Conservation (phyloP, 2,797 vertebrate genomes). For the Mionectes olivaceus region DNA sequence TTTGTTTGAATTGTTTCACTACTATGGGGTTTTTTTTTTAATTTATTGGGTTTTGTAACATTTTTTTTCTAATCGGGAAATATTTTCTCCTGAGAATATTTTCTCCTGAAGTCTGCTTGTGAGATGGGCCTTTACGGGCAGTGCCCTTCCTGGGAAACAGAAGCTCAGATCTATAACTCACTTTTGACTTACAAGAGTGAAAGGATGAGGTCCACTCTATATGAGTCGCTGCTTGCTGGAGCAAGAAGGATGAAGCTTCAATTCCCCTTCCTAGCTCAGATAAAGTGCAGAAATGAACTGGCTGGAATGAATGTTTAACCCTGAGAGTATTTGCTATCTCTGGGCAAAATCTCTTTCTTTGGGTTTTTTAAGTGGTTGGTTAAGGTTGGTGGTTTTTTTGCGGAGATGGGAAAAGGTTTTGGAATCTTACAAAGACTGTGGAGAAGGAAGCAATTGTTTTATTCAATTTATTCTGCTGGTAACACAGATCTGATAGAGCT, state of each 20-base stretch:
- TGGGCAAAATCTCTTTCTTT: conserved; percentile 7
- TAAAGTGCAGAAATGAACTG: background rate
- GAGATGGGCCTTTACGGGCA: background rate
- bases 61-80: background rate
- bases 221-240: background rate
- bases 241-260: background rate
- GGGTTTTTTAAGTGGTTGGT: background rate
- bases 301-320: conserved; percentile 6
- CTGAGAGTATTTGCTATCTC: background rate
- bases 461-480: background rate
- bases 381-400: background rate
- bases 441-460: background rate
- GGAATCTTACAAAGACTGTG: background rate
- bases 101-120: background rate
- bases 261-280: background rate
- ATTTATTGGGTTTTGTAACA: background rate
- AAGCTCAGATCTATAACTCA: background rate
- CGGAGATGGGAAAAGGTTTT: conserved; percentile 19
- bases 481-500: background rate
- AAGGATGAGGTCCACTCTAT: background rate
- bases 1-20: background rate
- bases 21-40: background rate
- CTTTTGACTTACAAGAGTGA: background rate
- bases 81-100: background rate
- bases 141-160: background rate